A percentile compares a stretch with the other conserved stretches of the same genome.
Evolutionary conservation across 2,888 invertebrate species (phyloP).

Genomic region (Fissipunctia ypsillon): DNA sequence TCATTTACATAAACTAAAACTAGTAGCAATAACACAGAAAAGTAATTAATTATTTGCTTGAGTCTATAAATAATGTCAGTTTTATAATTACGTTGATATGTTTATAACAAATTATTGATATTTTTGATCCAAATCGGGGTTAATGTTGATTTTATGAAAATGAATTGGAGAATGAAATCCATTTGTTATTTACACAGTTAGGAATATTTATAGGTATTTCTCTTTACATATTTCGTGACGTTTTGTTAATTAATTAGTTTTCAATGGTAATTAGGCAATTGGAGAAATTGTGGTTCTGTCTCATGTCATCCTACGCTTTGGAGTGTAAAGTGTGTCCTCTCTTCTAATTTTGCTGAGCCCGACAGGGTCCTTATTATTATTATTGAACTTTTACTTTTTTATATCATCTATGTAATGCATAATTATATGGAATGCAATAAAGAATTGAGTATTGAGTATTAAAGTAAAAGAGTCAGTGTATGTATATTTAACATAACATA

Average conservation of each 20-base stretch:
- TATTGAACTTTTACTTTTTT: too few species aligned
- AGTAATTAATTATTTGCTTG: conserved; percentile 62
- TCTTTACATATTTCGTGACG: conserved; percentile 39
- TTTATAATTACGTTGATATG: conserved; percentile 64
- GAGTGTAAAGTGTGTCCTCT: conserved; percentile 10
- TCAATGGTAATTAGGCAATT: conserved; percentile 53
- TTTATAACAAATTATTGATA: conserved; percentile 63
- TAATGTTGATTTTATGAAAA: conserved; percentile 65
- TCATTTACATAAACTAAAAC: conserved; percentile 65
- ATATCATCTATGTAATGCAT: too few species aligned
- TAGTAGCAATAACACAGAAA: conserved; percentile 62
- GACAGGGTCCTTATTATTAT: too few species aligned
- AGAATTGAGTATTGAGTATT: too few species aligned
- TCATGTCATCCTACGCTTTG: conserved; percentile 28
- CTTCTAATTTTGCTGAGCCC: too few species aligned
- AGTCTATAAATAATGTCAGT: conserved; percentile 60
- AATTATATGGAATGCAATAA: too few species aligned
- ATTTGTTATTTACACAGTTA: conserved; percentile 57
- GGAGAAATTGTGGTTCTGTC: conserved; percentile 35
- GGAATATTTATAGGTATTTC: conserved; percentile 53
- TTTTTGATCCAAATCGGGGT: conserved; percentile 59
- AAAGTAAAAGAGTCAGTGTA: conserved; percentile 11
- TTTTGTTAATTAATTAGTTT: conserved; percentile 56
- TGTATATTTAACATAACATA: too few species aligned
- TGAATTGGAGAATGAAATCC: conserved; percentile 36